Evolutionary conservation across 1,140 invertebrate genomes (phyloP).

Genomic region (Conopomorpha cramerella): DNA sequence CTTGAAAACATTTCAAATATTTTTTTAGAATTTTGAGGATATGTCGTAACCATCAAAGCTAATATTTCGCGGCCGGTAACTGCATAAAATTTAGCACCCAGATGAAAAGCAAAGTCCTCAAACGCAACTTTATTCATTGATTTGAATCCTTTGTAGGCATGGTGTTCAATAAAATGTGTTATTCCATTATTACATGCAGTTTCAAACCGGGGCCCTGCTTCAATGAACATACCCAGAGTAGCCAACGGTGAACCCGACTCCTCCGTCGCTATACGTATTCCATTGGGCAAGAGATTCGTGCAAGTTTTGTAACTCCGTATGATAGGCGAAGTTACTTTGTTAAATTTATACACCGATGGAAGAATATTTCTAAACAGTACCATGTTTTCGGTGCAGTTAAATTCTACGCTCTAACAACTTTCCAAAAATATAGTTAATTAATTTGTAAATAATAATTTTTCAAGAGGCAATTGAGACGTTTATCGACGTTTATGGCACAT

Average conservation of each 20-base stretch:
- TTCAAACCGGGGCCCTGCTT: slow-evolving; percentile 77
- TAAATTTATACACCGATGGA: too few relatives aligned
- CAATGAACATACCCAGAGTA: slow-evolving; percentile 77
- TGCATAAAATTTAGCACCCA: slow-evolving; percentile 77
- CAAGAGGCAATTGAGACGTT: too few relatives aligned
- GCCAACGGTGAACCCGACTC: slow-evolving; percentile 23
- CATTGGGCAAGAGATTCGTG: slow-evolving; percentile 12
- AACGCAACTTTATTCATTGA: slow-evolving; percentile 66
- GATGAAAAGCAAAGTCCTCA: slow-evolving; percentile 75
- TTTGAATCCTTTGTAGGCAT: slow-evolving; percentile 77
- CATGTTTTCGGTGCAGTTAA: too few relatives aligned
- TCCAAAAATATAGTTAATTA: too few relatives aligned
- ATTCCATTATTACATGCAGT: slow-evolving; percentile 72
- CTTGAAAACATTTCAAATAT: slow-evolving; percentile 76
- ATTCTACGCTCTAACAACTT: too few relatives aligned
- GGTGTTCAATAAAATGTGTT: slow-evolving; percentile 80
- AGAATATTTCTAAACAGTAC: too few relatives aligned
- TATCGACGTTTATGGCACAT: too few relatives aligned
- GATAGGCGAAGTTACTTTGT: too few relatives aligned
- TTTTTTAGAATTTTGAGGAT: slow-evolving; percentile 64
- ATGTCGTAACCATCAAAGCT: slow-evolving; percentile 77
- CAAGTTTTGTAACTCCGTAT: too few relatives aligned
- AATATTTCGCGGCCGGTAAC: slow-evolving; percentile 79
- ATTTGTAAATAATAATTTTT: too few relatives aligned
- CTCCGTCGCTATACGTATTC: slow-evolving; percentile 24